A percentile compares a stretch with the other conserved stretches of the same genome.
These are phyloP conservation scores for Trachops cirrhosus DNA, from an alignment of 2,797 vertebrate species.

Conservation along the genomic window DNA sequence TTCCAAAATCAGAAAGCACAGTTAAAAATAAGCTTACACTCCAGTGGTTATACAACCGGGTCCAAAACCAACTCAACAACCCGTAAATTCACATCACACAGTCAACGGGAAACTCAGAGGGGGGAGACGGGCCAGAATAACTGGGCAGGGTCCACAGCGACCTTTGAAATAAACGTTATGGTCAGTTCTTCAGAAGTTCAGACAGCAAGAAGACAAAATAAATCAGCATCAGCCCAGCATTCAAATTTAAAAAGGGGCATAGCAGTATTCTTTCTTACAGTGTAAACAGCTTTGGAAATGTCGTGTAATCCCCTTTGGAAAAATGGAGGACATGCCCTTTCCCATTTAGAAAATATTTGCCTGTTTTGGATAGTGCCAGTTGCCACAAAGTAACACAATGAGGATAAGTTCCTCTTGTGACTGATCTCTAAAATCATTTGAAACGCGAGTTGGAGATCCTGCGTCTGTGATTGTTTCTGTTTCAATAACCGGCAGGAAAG, in stretches of 20 bases:
- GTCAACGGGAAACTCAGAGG: background rate
- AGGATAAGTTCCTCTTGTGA: background rate
- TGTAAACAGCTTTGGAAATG: background rate
- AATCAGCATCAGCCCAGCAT: background rate
- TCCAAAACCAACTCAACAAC: background rate
- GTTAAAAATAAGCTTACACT: background rate
- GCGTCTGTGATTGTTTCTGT: too few relatives aligned
- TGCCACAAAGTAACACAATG: background rate
- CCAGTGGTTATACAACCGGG: accelerated
- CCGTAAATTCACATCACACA: background rate
- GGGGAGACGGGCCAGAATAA: background rate
- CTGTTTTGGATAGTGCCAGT: background rate
- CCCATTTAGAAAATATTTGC: background rate
- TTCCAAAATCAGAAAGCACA: background rate
- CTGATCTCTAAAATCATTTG: background rate
- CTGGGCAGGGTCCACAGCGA: background rate
- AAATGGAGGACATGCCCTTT: background rate
- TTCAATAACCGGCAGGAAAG: background rate
- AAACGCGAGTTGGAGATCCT: background rate
- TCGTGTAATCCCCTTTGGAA: background rate
- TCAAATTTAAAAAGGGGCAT: background rate
- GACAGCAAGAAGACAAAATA: background rate
- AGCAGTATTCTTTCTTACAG: background rate
- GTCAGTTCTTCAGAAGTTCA: background rate
- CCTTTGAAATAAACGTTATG: background rate